Evolutionary conservation across 1,140 invertebrate genomes (phyloP), one percentile per base, ranked within the genome.

Genomic region (Radopholus similis): DNA sequence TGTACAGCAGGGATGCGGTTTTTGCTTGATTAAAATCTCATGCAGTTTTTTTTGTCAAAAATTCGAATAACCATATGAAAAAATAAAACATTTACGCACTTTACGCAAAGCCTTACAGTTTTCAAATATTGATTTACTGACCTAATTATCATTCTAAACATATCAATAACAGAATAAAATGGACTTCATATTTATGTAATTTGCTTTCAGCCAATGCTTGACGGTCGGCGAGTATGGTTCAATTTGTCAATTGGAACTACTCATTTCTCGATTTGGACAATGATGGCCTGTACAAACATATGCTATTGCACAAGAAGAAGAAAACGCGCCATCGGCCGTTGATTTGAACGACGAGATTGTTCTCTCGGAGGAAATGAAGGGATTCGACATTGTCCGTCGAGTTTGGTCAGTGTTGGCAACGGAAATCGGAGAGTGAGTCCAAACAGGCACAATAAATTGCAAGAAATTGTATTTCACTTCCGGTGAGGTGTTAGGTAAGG

Each of bases 341-440:
- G 38, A 81, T 78, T 76, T 81, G 70, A 73, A 71, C 64, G 28
- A 71, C 71, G 56, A 74, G 58, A 49, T 38, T 8, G 64, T 55
- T 15, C 62, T 77, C n/a, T 80, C 71, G 83, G 62, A 83, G 77
- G 95, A 99, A 83, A 87, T 94, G 60, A 99, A 99, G 85, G 89
- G 90, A 28, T 85, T 94, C 38, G 96, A 99, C 83, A 96, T 98
- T 76, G 95, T 99, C 0, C 87, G 96, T 69, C 87, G 95, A 73
- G 96, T 99, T 87, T 98, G 96, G 95, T 95, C 92, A 34, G 89
- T 91, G 77, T 80, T 99, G n/a, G 91, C 95, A 0, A 90, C 91
- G 37, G 90, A 93, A 82, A 89, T 90, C 65, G 96, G 95, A 76
- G 91, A 90, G 87, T 70, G 26, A 40, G 68, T 64, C 13, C n/a